These are phyloP conservation scores for Brachionus paranguensis DNA, from an alignment of 1,140 invertebrate genomes.

Conservation along the genomic window DNA sequence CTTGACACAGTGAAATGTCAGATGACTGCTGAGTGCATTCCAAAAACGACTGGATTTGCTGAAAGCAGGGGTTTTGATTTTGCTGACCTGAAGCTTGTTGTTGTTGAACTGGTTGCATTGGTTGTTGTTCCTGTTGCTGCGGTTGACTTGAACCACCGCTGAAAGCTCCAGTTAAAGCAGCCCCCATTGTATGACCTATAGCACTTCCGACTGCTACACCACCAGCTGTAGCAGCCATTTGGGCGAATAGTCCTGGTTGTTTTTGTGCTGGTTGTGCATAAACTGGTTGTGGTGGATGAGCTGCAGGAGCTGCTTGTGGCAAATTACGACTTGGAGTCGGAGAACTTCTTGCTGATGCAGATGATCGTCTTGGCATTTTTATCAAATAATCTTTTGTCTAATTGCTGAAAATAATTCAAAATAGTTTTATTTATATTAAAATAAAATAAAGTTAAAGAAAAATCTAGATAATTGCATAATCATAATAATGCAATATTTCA, in stretches of 20 bases:
- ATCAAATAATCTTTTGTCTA: not conserved
- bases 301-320: not conserved
- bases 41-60: conserved; percentile 72
- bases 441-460: not conserved
- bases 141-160: conserved; percentile 63
- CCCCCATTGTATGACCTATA: conserved; percentile 76
- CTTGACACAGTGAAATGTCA: conserved; percentile 77
- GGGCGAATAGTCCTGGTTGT: conserved; percentile 40
- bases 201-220: conserved; percentile 81
- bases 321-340: conserved; percentile 32
- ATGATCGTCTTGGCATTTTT: conserved; percentile 39
- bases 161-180: conserved; percentile 75
- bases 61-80: conserved; percentile 47
- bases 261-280: not conserved
- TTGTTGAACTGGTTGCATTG: conserved; percentile 42
- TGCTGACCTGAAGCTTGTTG: conserved; percentile 43
- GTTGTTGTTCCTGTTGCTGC: conserved; percentile 48
- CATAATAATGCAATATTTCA: conserved; percentile 16
- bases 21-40: conserved; percentile 76
- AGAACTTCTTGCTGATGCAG: conserved; percentile 33
- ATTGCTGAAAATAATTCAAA: not conserved
- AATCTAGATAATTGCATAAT: conserved; percentile 17
- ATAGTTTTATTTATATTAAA: not conserved
- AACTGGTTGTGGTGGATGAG: not conserved
- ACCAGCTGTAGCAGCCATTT: conserved; percentile 70